Base-by-base conservation (phyloP, 2,113 vertebrate species). In the Oxygymnocypris stewartii region DNA sequence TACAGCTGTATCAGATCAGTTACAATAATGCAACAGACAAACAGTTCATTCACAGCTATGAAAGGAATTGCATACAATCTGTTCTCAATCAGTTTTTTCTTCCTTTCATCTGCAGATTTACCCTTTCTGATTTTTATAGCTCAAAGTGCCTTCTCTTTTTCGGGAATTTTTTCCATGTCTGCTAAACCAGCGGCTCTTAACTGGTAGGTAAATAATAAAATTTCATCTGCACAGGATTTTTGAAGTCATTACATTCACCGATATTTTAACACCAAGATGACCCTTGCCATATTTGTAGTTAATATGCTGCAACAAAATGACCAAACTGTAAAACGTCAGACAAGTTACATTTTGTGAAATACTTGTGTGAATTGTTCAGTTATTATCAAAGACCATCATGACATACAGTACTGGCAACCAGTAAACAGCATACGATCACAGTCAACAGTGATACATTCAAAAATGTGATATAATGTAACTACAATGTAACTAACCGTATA, bases 51-150 rank as follows among this genome's bases (percentile, higher is more conserved):
- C 40, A 83, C 37, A 83, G 65, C 65, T 73, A 28, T 59, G 49
- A 73, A 84, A 23, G n/a, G 47, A 79, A 37, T 47, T 44, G 25
- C 80, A n/a, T 57, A 57, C 63, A 23, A 54, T 74, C 69, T 74
- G 81, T 83, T 71, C 63, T 71, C 65, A 51, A 35, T 83, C 25
- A 14, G 9, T 51, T 69, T 49, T 82, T 51, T 69, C 16, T 51
- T 69, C 25, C 44, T 67, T 25, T 44, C 81, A 83, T 83, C 81
- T 84, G 82, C 69, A 25, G 25, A 84, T 84, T 11, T 74, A 84
- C 47, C 69, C 69, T 40, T 74, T 40, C 47, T 42, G 35, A 8
- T 73, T 71, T 74, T 74, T 37, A 84, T 74, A 49, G 47, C 20
- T 40, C 9, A 23, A 40, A 8, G 18, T 84, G 11, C 12, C 7